Conservation (phyloP, 2,888 invertebrate species). For the Charanyca ferruginea region DNA sequence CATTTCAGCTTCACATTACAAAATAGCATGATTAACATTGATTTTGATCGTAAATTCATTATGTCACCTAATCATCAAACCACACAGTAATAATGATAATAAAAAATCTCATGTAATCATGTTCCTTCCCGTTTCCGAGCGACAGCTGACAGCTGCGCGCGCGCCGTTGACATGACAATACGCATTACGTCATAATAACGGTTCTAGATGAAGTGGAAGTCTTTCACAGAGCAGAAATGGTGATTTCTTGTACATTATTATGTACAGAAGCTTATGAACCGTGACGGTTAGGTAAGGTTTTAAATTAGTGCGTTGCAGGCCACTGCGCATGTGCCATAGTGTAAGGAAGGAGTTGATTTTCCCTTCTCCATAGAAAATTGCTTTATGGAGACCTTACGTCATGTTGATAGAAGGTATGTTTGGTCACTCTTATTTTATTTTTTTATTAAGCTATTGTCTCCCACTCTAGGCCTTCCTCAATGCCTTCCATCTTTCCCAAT, state of each 20-base stretch:
- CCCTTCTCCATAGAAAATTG: neutral
- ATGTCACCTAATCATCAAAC: conserved; percentile 25
- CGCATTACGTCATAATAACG: conserved; percentile 52
- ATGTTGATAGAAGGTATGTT: too few species aligned
- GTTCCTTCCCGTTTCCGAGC: conserved; percentile 56
- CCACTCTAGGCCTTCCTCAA: too few species aligned
- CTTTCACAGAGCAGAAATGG: conserved; percentile 45
- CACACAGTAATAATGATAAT: conserved; percentile 18
- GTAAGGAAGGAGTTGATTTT: neutral
- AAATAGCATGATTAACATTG: neutral
- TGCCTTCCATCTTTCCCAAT: too few species aligned
- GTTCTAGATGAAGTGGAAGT: conserved; percentile 41
- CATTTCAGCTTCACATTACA: neutral
- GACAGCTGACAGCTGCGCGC: conserved; percentile 40
- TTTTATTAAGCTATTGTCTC: too few species aligned
- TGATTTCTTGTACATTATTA: conserved; percentile 46
- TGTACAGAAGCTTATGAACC: conserved; percentile 34
- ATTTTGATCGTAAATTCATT: conserved; percentile 3
- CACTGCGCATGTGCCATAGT: too few species aligned
- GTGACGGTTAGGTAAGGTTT: conserved; percentile 30
- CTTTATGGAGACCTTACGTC: neutral
- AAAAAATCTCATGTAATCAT: conserved; percentile 26
- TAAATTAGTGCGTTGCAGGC: neutral
- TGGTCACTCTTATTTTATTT: too few species aligned
- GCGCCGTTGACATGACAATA: conserved; percentile 54